Base-by-base conservation (phyloP, 2,888 invertebrate species). In the Sesamia inferens region DNA sequence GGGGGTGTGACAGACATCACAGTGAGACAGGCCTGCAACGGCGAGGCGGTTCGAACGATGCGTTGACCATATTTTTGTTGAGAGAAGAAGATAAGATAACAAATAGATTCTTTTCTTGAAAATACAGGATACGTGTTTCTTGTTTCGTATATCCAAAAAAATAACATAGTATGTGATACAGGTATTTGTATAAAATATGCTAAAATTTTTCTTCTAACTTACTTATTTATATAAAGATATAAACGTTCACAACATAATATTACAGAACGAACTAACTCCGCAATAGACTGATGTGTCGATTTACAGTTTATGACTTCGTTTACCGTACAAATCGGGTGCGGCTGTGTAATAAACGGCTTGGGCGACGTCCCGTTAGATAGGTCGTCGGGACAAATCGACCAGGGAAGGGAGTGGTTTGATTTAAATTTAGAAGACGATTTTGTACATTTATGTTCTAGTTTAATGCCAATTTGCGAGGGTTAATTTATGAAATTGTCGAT, bases 251-350 rank as follows among this genome's bases (percentile, higher is more conserved):
- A 47, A 70, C 22, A 51, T 42, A 19, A 64, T 54, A 65, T 61
- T 65, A 65, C 19, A 57, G 24, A 31, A 5, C 4, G n/a, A 22
- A 72, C 66, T 47, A 44, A 69, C 42, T 69, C 64, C 48, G 11
- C 14, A 63, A 67, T 48, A 67, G 59, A 78, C 71, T 74, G 78
- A 82, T 79, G 73, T 59, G 75, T 77, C 84, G 77, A 87, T 84
- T 84, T 81, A 77, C 81, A 63, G 75, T 77, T 79, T 85, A 88
- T 86, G 87, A 87, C 82, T 88, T 79, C 85, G 88, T 85, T 87
- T 85, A 84, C 76, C 66, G 73, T 85, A 87, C 82, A 89, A 87
- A 89, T 89, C 86, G 88, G 83, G 85, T 85, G 87, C 68, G 88
- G 90, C 81, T 68, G 70, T 62, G 78, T 87, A 84, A 89, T 84